These are phyloP conservation scores for Styela clava DNA, from an alignment of 23 tunicate genomes.

Conservation along the genomic window DNA sequence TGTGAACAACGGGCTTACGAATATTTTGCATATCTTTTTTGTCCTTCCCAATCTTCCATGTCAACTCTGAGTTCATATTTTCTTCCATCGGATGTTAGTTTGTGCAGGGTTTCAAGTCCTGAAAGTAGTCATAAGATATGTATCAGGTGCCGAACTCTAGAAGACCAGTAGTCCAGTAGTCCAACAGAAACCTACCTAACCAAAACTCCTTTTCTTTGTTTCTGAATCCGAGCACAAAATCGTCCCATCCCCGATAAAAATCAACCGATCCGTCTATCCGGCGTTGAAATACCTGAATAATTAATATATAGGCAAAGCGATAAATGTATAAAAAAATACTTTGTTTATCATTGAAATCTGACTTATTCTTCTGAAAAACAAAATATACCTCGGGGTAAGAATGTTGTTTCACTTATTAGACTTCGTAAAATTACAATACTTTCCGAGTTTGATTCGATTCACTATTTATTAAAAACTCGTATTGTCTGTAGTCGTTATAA, in stretches of 20 bases:
- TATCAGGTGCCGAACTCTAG: neutral
- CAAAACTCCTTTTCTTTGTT: neutral
- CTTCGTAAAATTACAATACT: no score
- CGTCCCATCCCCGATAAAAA: neutral
- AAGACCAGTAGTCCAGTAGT: no score
- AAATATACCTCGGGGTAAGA: no score
- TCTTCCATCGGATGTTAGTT: neutral
- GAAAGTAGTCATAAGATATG: neutral
- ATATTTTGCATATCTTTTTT: constrained; percentile 9
- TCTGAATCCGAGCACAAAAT: neutral
- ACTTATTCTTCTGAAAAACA: no score
- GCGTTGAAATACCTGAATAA: neutral
- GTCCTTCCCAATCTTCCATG: constrained; percentile 23
- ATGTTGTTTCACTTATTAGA: no score
- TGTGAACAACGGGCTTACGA: neutral
- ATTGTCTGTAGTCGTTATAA: neutral
- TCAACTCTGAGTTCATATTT: constrained; percentile 30
- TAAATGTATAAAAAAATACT: no score
- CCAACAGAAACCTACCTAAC: neutral
- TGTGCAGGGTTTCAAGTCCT: constrained; percentile 31
- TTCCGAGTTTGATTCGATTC: neutral
- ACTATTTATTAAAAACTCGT: no score
- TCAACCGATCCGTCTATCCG: neutral
- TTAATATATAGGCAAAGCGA: neutral
- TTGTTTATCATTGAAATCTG: neutral